Base-by-base conservation (phyloP, 2,888 invertebrate genomes). In the Metellina segmentata region DNA sequence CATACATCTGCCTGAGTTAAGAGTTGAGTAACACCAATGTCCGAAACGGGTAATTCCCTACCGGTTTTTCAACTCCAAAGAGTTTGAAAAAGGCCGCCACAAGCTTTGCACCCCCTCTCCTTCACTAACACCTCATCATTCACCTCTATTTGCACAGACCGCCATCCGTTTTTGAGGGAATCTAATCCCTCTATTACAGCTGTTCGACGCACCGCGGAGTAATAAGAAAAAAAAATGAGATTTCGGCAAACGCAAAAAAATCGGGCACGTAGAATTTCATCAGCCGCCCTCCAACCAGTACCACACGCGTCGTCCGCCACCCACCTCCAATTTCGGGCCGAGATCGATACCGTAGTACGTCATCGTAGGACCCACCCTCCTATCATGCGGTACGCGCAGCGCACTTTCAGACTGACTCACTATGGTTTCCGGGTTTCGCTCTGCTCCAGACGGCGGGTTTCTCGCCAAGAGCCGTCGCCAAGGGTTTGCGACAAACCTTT, bases 261-360 rank as follows among this genome's bases (percentile, higher is more conserved):
- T 20, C 61, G 85, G 52, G 82, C 72, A 20, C 49, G 82, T 82
- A 72, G 71, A 82, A 82, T 70, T 49, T 82, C 71, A 72, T 71
- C 82, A 71, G 75, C 81, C 51, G n/a, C 52, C 85, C 61, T 13
- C 75, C 19, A 77, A 75, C 72, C 48, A 19, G 74, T 81, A 88
- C 78, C 20, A 48, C 81, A 13, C 53, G 61, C 81, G 9, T 82
- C 51, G 11, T 53, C n/a, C 48, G 20, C 78, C 74, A 69, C 71
- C 48, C 49, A 81, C 81, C 71, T 74, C 49, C 34, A 69, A 69
- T 69, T 20, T 78, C 70, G 16, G n/a, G 71, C 71, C 71, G 49
- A n/a, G 70, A 90, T 90, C 90, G 90, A 90, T 90, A 81, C 69
- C 74, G 51, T 81, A 85, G 81, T 90, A 90, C 90, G 90, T 90